Conservation (phyloP, 2,113 vertebrate species). For the Suricata suricatta region DNA sequence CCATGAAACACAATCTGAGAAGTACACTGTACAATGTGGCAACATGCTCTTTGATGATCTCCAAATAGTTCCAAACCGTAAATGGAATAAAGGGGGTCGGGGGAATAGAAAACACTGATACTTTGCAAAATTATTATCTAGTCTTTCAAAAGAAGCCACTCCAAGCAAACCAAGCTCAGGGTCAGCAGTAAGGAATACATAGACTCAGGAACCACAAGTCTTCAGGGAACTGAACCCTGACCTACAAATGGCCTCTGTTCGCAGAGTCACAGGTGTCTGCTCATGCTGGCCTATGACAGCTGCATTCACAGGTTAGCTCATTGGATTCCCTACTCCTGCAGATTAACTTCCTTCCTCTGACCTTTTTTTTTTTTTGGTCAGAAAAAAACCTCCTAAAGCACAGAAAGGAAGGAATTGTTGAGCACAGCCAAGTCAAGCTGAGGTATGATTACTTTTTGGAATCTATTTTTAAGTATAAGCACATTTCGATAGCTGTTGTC, state of each 20-base stretch:
- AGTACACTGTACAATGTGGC: not conserved
- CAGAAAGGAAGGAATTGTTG: slow-evolving; percentile 43
- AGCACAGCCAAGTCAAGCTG: slow-evolving; percentile 8
- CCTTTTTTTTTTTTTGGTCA: not conserved
- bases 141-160: slow-evolving; percentile 16
- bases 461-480: slow-evolving; percentile 19
- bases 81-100: not conserved
- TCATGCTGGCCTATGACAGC: not conserved
- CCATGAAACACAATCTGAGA: not conserved
- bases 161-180: not conserved
- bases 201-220: not conserved
- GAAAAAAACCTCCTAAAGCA: slow-evolving; percentile 31
- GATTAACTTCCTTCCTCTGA: slow-evolving; percentile 67
- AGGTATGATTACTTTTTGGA: not conserved
- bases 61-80: slow-evolving; percentile 7
- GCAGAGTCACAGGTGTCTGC: slow-evolving; percentile 2
- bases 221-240: not conserved
- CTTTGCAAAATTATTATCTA: not conserved
- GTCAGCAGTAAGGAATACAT: not conserved
- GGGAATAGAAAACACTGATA: not conserved
- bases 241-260: not conserved
- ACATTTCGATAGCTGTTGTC: slow-evolving; percentile 7
- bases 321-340: not conserved
- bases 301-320: not conserved
- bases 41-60: not conserved